phyloP scores from a whole-genome alignment of 2,888 invertebrate species.

The Clanis bilineata region DNA sequence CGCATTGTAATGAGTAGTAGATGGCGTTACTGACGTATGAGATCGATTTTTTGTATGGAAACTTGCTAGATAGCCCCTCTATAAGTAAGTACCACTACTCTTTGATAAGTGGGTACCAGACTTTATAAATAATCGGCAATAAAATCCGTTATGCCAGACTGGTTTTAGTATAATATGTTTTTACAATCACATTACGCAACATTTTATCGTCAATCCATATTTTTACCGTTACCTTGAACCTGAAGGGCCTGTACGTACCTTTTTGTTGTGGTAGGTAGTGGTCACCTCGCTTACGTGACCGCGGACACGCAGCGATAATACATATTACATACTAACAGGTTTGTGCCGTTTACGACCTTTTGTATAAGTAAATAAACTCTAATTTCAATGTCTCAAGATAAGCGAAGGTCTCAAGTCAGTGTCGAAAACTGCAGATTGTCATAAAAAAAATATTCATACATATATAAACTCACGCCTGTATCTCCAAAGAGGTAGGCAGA shows the following conservation, averaged over 20 bases:
- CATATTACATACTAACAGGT: background rate
- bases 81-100: no score
- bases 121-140: no score
- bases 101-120: no score
- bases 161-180: background rate
- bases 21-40: no score
- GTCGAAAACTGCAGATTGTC: background rate
- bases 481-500: no score
- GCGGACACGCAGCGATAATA: slow-evolving; percentile 26
- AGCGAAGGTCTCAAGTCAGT: no score
- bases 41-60: no score
- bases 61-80: no score
- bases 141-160: background rate
- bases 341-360: background rate
- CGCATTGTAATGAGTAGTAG: no score
- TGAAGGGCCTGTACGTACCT: slow-evolving; percentile 1
- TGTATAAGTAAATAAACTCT: background rate
- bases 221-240: slow-evolving; percentile 9
- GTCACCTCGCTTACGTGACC: slow-evolving; percentile 34
- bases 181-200: background rate
- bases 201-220: background rate
- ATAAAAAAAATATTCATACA: no score
- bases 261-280: slow-evolving; percentile 12
- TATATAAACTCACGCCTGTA: no score
- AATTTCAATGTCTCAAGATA: background rate